Evolutionary conservation across 1,140 invertebrate species (phyloP), one percentile per base, ranked within the genome.

Genomic region (Drosophila ohnishii): DNA sequence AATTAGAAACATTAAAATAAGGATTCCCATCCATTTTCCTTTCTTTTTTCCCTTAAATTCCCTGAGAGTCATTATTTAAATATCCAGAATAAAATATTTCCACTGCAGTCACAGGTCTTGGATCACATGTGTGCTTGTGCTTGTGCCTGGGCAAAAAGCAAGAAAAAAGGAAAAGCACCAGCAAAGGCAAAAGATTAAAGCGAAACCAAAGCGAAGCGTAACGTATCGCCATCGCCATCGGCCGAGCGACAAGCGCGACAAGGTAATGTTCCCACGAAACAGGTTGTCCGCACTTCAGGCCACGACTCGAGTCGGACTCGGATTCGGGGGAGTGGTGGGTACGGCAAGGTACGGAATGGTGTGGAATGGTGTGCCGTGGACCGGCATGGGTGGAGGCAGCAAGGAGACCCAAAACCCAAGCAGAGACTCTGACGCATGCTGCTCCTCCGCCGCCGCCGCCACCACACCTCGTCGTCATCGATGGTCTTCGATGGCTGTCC

Each of bases 241-340:
- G 78, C 53, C 80, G 66, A 86, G 83, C 85, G 86, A 88, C 85
- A 87, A 84, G 73, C 84, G 86, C 80, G 82, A 85, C 89, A 91
- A 91, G 90, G 90, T 91, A 91, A 91, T 90, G 90, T 91, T 91
- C 90, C 90, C 90, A 91, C 90, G 90, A 89, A 91, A 91, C 90
- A 91, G 90, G 90, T 91, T 91, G 90, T 88, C 81, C 82, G 80
- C 80, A 88, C 84, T 88, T 88, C 84, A 88, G 84, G 84, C 84
- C 84, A 88, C 73, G 83, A 87, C 83, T 82, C 76, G 67, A 51
- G 28, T 51, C 19, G 32, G 32, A 19, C 55, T 61, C 51, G 56
- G 61, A 40, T 22, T 32, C 34, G 66, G 19, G 25, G 28, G 34
- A n/a, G 25, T 8, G 47, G 47, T 50, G n/a, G 25, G 22, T 5